Evolutionary conservation across 2,113 vertebrate genomes (phyloP).

Genomic region (Pungitius pungitius): DNA sequence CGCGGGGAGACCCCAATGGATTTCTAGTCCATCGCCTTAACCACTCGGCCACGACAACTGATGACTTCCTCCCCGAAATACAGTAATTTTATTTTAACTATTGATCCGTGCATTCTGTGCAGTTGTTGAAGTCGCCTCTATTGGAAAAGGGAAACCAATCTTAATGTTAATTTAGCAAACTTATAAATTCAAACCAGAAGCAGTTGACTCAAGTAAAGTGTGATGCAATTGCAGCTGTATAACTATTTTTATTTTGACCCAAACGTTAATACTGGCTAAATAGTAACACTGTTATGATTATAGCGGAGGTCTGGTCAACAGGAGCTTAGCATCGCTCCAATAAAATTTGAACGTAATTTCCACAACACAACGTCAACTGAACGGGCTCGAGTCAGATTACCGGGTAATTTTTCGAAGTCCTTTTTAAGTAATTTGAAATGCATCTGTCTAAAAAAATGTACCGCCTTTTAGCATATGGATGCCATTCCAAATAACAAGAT

Average conservation of each 20-base stretch:
- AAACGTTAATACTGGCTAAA: background rate
- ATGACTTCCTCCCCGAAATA: no score
- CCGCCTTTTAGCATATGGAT: background rate
- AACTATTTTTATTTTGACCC: background rate
- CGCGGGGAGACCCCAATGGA: constrained; percentile 94
- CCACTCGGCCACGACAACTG: constrained; percentile 78
- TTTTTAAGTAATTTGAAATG: background rate
- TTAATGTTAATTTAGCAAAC: background rate
- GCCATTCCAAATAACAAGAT: background rate
- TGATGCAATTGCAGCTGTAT: background rate
- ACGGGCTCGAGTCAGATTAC: background rate
- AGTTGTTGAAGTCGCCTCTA: background rate
- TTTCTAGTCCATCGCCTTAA: constrained; percentile 93
- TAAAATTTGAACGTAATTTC: background rate
- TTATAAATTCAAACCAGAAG: background rate
- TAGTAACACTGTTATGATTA: background rate
- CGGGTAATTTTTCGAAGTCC: background rate
- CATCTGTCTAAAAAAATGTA: background rate
- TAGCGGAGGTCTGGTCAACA: background rate
- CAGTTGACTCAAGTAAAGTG: background rate
- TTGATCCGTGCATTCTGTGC: background rate
- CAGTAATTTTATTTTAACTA: no score
- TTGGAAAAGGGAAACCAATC: background rate
- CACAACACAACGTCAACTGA: background rate
- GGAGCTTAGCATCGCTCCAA: background rate